These are phyloP conservation scores for Danaus melanippus DNA, from an alignment of 1,140 invertebrate species.

Conservation along the genomic window DNA sequence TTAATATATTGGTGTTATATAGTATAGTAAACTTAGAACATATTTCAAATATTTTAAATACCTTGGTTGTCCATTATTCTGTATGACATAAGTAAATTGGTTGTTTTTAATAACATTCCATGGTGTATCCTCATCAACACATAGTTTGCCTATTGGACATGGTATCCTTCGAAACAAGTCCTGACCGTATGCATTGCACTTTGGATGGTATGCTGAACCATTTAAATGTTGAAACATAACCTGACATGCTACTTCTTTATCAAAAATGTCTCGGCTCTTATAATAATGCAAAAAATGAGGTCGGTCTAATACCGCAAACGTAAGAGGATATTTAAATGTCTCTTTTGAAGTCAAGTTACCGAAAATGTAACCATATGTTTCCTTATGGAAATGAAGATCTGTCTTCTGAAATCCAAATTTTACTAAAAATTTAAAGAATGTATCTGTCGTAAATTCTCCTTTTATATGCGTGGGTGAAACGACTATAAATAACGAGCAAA, in stretches of 20 bases:
- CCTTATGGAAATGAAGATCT: conserved; percentile 83
- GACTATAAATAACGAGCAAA: conserved; percentile 32
- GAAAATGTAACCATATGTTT: conserved; percentile 94
- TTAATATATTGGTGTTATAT: too few species aligned
- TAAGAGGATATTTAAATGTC: conserved; percentile 79
- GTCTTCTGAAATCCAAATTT: conserved; percentile 98
- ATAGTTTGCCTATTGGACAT: conserved; percentile 83
- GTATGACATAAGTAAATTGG: conserved; percentile 95
- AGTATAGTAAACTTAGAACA: too few species aligned
- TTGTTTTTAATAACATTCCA: conserved; percentile 87
- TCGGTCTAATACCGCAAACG: conserved; percentile 89
- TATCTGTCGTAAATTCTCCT: conserved; percentile 57
- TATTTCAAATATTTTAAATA: conserved; percentile 56
- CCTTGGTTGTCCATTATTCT: conserved; percentile 91
- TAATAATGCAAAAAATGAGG: conserved; percentile 92
- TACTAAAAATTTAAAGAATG: conserved; percentile 91
- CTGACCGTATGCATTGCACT: conserved; percentile 85
- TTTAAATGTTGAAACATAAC: conserved; percentile 90
- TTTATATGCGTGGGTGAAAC: conserved; percentile 49
- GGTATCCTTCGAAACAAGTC: conserved; percentile 93
- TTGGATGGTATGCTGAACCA: conserved; percentile 85
- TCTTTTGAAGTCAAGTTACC: conserved; percentile 89
- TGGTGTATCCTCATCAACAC: conserved; percentile 89
- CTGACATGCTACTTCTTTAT: conserved; percentile 81
- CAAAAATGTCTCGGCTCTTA: conserved; percentile 77